Evolutionary conservation across 2,797 vertebrate species (phyloP).

Genomic region (Benthosema pterotum): DNA sequence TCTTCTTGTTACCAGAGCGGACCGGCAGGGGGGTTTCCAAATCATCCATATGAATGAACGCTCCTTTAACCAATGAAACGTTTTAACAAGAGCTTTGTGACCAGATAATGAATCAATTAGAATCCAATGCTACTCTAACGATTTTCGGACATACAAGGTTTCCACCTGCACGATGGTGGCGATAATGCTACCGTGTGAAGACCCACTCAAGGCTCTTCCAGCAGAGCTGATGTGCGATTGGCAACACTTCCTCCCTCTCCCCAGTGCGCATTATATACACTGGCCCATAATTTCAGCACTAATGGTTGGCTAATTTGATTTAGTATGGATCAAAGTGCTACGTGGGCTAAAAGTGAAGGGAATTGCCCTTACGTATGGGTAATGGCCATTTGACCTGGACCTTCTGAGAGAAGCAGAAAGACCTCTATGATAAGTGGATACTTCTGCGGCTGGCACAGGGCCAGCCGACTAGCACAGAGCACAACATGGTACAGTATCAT

Average conservation of each 20-base stretch:
- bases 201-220: constrained; percentile 3
- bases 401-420: constrained; percentile 31
- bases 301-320: constrained; percentile 68
- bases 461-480: constrained; percentile 41
- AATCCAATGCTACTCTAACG: no score
- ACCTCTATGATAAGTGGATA: constrained; percentile 45
- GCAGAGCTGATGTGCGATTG: constrained; percentile 45
- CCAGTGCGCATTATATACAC: constrained; percentile 25
- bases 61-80: no score
- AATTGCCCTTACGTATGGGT: constrained; percentile 53
- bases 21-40: no score
- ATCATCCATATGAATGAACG: no score
- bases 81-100: no score
- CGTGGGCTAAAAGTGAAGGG: constrained; percentile 52
- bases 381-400: constrained; percentile 56
- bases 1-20: no score
- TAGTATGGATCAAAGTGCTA: constrained; percentile 63
- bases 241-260: neutral
- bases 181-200: neutral
- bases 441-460: constrained; percentile 38
- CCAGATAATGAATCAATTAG: no score
- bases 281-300: constrained; percentile 45
- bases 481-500: constrained; percentile 19
- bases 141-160: no score
- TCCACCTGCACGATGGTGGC: no score